Evolutionary conservation across 1,140 invertebrate species (phyloP).

Genomic region (Solen grandis): DNA sequence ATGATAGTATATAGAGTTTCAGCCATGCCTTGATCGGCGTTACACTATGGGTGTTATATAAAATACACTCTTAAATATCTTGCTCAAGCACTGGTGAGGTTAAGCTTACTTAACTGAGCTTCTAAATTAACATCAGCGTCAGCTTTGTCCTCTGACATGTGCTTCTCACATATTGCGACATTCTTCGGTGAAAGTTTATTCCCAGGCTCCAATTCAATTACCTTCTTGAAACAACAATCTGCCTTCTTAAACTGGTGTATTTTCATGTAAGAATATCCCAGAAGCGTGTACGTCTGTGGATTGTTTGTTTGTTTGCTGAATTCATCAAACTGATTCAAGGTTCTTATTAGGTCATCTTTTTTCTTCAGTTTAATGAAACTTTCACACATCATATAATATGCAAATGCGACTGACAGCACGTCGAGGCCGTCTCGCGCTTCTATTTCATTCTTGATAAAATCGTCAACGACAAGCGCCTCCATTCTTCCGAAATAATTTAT

Average conservation of each 20-base stretch:
- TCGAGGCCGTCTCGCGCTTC: constrained; percentile 36
- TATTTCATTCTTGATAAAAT: constrained; percentile 46
- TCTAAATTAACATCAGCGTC: constrained; percentile 33
- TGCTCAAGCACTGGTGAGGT: too few relatives aligned
- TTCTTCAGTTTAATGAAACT: constrained; percentile 41
- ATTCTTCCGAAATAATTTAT: constrained; percentile 43
- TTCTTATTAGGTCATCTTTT: constrained; percentile 30
- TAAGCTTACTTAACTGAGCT: too few relatives aligned
- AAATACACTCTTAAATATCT: too few relatives aligned
- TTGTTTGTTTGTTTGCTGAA: constrained; percentile 21
- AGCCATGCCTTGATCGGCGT: too few relatives aligned
- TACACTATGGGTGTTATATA: too few relatives aligned
- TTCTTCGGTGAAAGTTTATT: constrained; percentile 29
- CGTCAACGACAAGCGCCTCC: constrained; percentile 46
- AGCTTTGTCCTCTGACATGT: neutral
- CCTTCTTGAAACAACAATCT: constrained; percentile 16
- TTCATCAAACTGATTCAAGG: constrained; percentile 30
- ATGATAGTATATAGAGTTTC: too few relatives aligned
- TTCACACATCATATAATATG: constrained; percentile 39
- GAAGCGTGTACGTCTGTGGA: constrained; percentile 22
- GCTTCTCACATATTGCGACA: constrained; percentile 11
- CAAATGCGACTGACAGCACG: constrained; percentile 12
- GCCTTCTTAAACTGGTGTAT: constrained; percentile 41
- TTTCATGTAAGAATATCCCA: constrained; percentile 41
- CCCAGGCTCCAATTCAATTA: constrained; percentile 14